phyloP scores from a whole-genome alignment of 2,797 vertebrate species.

The Melanotaenia trifasciata region DNA sequence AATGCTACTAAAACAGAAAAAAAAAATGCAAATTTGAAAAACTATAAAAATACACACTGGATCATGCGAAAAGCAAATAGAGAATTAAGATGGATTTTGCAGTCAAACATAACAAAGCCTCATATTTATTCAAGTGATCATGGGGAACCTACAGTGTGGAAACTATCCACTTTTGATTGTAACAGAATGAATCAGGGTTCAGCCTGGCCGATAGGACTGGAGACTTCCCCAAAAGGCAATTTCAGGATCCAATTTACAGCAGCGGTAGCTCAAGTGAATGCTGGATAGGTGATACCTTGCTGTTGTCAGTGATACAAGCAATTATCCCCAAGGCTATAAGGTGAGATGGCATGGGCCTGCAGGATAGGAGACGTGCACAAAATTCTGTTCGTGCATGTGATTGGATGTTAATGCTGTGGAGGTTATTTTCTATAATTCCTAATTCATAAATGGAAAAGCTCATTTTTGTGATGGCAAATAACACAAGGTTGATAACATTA shows the following conservation, averaged over 20 bases:
- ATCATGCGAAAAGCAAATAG: conserved; percentile 17
- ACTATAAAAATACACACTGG: conserved; percentile 50
- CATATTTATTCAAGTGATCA: conserved; percentile 63
- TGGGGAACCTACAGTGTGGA: conserved; percentile 1
- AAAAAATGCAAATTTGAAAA: conserved; percentile 54
- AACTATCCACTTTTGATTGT: conserved; percentile 41
- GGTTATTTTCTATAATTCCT: neutral
- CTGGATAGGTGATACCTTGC: conserved; percentile 41
- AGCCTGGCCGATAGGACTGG: conserved; percentile 19
- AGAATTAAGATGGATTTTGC: conserved; percentile 38
- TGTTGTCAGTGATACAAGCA: conserved; percentile 38
- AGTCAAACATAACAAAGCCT: conserved; percentile 19
- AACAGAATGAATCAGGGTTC: conserved; percentile 44
- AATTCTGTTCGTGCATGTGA: conserved; percentile 7
- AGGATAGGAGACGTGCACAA: conserved; percentile 20
- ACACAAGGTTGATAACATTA: neutral
- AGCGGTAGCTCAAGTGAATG: conserved; percentile 50
- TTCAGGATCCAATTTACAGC: conserved; percentile 53
- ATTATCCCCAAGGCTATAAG: conserved; percentile 45
- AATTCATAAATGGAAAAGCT: neutral
- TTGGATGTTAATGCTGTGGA: conserved; percentile 6
- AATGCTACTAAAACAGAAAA: neutral
- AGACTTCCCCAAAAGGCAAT: conserved; percentile 58
- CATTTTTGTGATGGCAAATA: neutral
- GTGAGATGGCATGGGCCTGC: conserved; percentile 40